Conservation (phyloP, 1,140 invertebrate genomes). For the Pomacea maculata region DNA sequence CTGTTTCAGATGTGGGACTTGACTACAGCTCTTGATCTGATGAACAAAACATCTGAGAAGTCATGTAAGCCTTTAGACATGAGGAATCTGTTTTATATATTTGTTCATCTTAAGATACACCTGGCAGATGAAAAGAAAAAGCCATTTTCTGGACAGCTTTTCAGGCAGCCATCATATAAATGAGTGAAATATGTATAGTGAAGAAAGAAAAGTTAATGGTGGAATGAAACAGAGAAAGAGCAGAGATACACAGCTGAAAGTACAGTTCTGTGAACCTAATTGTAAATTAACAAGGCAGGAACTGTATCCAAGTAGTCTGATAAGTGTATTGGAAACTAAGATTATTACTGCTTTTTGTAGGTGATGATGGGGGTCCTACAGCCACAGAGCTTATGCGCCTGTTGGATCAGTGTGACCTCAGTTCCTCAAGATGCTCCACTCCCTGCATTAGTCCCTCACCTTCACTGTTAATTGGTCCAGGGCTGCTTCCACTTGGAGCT, state of each 20-base stretch:
- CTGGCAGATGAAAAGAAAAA: no score
- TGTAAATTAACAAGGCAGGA: no score
- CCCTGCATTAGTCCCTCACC: conserved; percentile 86
- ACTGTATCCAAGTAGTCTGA: not conserved
- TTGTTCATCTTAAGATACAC: no score
- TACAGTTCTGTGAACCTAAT: no score
- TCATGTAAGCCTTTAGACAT: no score
- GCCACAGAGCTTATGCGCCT: conserved; percentile 88
- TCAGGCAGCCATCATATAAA: no score
- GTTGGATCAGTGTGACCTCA: conserved; percentile 91
- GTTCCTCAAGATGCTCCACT: conserved; percentile 68
- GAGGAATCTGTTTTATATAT: no score
- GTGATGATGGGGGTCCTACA: conserved; percentile 79
- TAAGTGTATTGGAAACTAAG: not conserved
- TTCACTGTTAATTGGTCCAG: conserved; percentile 54
- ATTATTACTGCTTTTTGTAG: conserved; percentile 4
- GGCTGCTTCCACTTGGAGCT: conserved; percentile 17
- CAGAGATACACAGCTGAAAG: no score
- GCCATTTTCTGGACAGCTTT: no score
- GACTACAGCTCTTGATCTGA: conserved; percentile 89
- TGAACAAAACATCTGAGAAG: conserved; percentile 69
- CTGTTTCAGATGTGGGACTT: conserved; percentile 90
- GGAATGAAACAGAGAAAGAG: no score
- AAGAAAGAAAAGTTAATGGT: no score
- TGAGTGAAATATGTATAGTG: no score